phyloP scores from a whole-genome alignment of 2,797 vertebrate species.

The Pantherophis alleghaniensis region DNA sequence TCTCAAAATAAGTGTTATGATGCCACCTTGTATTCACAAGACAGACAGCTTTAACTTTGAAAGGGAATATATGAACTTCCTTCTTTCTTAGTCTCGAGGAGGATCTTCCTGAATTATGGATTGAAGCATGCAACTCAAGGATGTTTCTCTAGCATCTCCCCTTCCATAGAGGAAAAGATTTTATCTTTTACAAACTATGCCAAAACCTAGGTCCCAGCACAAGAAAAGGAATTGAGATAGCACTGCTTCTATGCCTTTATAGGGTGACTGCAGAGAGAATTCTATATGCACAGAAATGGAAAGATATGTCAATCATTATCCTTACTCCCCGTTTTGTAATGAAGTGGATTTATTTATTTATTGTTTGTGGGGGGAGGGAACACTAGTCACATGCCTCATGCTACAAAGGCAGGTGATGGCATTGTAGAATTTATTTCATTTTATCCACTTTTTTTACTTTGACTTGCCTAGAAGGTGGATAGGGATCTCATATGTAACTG shows the following conservation, averaged over 20 bases:
- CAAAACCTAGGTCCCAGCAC: too few species aligned
- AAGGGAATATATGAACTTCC: neutral
- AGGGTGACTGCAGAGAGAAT: too few species aligned
- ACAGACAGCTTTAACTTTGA: neutral
- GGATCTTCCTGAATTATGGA: neutral
- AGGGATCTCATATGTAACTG: neutral
- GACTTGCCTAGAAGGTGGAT: neutral
- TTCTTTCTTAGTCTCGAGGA: neutral
- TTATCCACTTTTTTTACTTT: neutral
- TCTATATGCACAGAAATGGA: too few species aligned
- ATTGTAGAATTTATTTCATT: neutral
- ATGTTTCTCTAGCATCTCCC: neutral
- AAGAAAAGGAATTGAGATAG: too few species aligned
- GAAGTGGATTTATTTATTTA: neutral
- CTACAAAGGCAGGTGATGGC: neutral
- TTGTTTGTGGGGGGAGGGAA: neutral
- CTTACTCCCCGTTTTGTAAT: neutral
- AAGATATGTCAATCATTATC: neutral
- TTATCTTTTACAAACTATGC: neutral
- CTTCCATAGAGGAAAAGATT: neutral
- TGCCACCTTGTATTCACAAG: neutral
- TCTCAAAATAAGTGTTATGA: neutral
- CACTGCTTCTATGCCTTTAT: neutral
- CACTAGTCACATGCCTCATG: neutral
- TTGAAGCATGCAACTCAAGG: neutral